Evolutionary conservation across 92 coral and sea anemone species (phyloP).

Genomic region (Umimayanthus kanabou): DNA sequence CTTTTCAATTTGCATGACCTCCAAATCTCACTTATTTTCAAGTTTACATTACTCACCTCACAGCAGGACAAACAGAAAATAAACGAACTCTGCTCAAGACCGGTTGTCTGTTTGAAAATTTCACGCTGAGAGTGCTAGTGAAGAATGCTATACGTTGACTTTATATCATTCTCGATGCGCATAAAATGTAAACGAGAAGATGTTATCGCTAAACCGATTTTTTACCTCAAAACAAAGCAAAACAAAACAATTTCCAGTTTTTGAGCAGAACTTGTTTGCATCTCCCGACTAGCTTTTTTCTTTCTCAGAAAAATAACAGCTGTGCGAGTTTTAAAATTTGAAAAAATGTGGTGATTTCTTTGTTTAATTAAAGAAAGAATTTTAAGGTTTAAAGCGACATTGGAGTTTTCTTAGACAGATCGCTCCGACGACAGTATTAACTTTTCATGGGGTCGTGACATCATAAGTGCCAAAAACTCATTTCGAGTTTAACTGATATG

Average conservation of each 20-base stretch:
- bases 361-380: not conserved
- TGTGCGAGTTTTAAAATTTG: not conserved
- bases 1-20: not conserved
- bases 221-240: not conserved
- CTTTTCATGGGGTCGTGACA: slow-evolving; percentile 1
- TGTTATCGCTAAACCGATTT: slow-evolving; percentile 17
- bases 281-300: not conserved
- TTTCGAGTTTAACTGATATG: slow-evolving; percentile 26
- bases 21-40: not conserved
- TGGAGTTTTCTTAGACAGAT: not conserved
- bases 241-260: not conserved
- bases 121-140: not conserved
- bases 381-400: not conserved
- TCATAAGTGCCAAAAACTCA: slow-evolving; percentile 11
- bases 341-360: not conserved
- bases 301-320: not conserved
- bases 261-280: not conserved
- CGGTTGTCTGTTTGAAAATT: not conserved
- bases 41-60: not conserved
- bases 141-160: not conserved
- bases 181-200: slow-evolving; percentile 22
- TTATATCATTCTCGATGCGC: slow-evolving; percentile 30
- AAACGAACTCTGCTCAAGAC: not conserved
- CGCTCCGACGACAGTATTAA: not conserved
- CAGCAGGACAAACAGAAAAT: not conserved